Conservation (phyloP, 30 jellyfish, hydroid and myxozoan species). For the Aurelia sp. region DNA sequence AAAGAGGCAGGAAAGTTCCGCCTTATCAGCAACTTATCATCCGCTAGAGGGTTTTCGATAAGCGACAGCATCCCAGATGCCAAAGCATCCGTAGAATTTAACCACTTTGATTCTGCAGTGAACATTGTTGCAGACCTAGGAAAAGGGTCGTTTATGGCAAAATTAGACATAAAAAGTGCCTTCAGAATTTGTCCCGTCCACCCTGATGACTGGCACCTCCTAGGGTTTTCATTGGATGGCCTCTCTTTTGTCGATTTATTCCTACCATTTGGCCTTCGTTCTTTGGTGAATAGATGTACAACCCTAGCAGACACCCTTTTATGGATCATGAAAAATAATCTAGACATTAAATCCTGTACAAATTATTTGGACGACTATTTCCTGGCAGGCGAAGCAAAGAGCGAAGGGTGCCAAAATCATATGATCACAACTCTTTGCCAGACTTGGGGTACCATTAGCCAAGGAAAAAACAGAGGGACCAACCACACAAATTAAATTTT, state of each 20-base stretch:
- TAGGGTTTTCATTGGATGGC: constrained; percentile 23
- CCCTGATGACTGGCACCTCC: constrained; percentile 36
- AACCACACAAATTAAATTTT: not conserved
- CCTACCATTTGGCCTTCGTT: no score
- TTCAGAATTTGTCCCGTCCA: constrained; percentile 67
- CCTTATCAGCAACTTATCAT: constrained; percentile 28
- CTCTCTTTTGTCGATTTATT: constrained; percentile 7
- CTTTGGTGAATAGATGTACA: not conserved
- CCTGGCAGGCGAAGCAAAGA: constrained; percentile 18
- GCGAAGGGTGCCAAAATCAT: not conserved
- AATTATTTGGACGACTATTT: constrained; percentile 42
- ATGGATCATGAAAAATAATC: constrained; percentile 1
- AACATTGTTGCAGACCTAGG: constrained; percentile 28
- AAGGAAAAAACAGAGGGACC: constrained; percentile 10
- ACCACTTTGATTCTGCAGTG: constrained; percentile 46
- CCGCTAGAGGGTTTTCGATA: constrained; percentile 42
- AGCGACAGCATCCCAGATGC: constrained; percentile 24
- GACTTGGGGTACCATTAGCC: constrained; percentile 7
- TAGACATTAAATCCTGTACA: not conserved
- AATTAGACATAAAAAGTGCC: constrained; percentile 55
- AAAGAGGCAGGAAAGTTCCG: constrained; percentile 19
- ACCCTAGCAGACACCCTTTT: constrained; percentile 4
- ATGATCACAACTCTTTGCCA: not conserved
- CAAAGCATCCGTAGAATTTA: constrained; percentile 24
- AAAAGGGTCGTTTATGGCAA: constrained; percentile 24